These are phyloP conservation scores for Ptychochromis oligacanthus DNA, from an alignment of 2,113 vertebrate species.

Conservation along the genomic window DNA sequence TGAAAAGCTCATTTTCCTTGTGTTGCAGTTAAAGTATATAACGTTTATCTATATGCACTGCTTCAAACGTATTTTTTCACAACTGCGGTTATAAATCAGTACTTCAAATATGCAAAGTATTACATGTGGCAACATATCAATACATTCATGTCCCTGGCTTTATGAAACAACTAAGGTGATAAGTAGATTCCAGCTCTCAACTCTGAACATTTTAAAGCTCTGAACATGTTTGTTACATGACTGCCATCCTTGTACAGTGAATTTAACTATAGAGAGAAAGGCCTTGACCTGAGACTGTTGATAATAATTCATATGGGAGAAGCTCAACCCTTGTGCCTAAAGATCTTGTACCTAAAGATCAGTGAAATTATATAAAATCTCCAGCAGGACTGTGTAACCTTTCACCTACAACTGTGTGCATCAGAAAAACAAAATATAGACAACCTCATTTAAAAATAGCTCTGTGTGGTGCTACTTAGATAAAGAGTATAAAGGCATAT, in stretches of 20 bases:
- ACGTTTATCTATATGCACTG: too few relatives aligned
- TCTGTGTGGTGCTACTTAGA: background rate
- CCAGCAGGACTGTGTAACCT: background rate
- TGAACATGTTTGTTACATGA: conserved; percentile 33
- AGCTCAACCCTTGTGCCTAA: background rate
- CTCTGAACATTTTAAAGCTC: conserved; percentile 19
- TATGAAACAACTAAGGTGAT: background rate
- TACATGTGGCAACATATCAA: too few relatives aligned
- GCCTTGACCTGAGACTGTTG: conserved; percentile 10
- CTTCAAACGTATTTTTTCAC: too few relatives aligned
- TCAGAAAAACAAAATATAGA: background rate
- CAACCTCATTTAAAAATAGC: background rate
- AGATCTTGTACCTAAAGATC: background rate
- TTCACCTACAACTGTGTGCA: background rate
- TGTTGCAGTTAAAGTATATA: too few relatives aligned
- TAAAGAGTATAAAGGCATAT: background rate
- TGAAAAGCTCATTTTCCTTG: background rate
- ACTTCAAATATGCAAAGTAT: background rate
- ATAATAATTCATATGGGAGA: conserved; percentile 24
- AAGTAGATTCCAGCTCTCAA: background rate
- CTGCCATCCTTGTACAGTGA: conserved; percentile 4
- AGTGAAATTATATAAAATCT: background rate
- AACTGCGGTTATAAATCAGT: background rate
- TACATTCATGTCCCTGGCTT: background rate
- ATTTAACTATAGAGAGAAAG: conserved; percentile 12